Percentiles rank a stretch among this genome's conserved stretches.
Evolutionary conservation across 1,140 invertebrate genomes (phyloP).

Genomic region (Drosophila bipectinata): DNA sequence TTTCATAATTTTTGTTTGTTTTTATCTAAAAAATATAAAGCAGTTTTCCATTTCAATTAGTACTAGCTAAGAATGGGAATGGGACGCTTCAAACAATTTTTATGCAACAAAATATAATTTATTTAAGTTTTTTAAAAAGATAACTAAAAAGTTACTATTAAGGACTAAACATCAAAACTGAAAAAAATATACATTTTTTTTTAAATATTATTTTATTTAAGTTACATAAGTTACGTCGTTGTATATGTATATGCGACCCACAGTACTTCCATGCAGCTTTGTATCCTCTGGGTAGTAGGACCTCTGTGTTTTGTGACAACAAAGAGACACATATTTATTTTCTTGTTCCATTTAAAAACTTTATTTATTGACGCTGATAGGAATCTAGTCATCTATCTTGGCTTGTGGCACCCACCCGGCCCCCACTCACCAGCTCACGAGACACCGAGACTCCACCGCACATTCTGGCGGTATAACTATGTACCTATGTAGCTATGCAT

Average conservation of each 20-base stretch:
- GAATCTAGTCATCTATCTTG: conserved; percentile 77
- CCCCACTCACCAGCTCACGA: background rate
- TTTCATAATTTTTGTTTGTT: no score
- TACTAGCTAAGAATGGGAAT: no score
- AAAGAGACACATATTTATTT: conserved; percentile 76
- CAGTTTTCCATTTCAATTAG: no score
- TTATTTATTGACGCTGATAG: conserved; percentile 81
- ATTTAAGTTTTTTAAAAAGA: no score
- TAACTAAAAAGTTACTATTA: no score
- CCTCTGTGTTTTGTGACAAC: conserved; percentile 59
- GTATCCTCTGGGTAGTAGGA: background rate
- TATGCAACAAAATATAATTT: no score
- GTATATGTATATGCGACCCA: conserved; percentile 1
- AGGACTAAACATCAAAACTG: no score
- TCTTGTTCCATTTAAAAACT: conserved; percentile 81
- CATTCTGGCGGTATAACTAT: background rate
- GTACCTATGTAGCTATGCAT: background rate
- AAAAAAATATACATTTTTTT: no score
- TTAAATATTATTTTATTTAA: no score
- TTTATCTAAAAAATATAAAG: no score
- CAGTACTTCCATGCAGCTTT: conserved; percentile 5
- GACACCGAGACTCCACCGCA: background rate
- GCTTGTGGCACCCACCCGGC: conserved; percentile 1
- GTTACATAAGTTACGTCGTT: no score
- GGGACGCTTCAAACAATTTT: no score